These are phyloP conservation scores for Pollenia labialis DNA, from an alignment of 2,888 invertebrate species.

Conservation along the genomic window DNA sequence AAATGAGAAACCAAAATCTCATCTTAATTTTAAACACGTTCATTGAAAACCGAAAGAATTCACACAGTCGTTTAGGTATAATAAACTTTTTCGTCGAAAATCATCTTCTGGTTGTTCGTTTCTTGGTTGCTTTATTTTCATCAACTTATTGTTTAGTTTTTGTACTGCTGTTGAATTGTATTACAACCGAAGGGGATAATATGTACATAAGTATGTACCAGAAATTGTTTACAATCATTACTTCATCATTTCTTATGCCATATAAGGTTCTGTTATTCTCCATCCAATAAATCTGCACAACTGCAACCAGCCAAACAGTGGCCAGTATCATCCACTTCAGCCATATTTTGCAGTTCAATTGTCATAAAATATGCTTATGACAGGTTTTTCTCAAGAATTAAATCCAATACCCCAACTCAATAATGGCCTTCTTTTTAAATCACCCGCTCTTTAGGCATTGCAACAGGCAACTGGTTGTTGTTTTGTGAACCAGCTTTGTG, in stretches of 20 bases:
- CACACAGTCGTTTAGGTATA: slow-evolving; percentile 66
- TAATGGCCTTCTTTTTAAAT: slow-evolving; percentile 21
- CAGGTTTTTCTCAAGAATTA: slow-evolving; percentile 66
- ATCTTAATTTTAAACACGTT: slow-evolving; percentile 70
- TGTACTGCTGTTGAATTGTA: slow-evolving; percentile 26
- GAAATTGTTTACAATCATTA: slow-evolving; percentile 58
- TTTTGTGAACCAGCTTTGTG: neutral
- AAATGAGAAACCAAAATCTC: slow-evolving; percentile 34
- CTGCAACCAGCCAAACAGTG: slow-evolving; percentile 45
- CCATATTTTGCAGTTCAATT: slow-evolving; percentile 26
- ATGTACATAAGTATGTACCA: slow-evolving; percentile 32
- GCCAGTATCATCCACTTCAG: slow-evolving; percentile 27
- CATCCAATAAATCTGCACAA: slow-evolving; percentile 62
- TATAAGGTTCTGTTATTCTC: slow-evolving; percentile 55
- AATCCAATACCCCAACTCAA: slow-evolving; percentile 51
- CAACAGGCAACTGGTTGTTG: slow-evolving; percentile 25
- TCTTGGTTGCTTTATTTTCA: slow-evolving; percentile 5
- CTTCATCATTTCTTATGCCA: slow-evolving; percentile 65
- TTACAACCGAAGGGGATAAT: slow-evolving; percentile 24
- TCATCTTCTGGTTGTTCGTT: slow-evolving; percentile 1
- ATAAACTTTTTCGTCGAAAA: slow-evolving; percentile 33
- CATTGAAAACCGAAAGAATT: slow-evolving; percentile 68
- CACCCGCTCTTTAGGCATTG: slow-evolving; percentile 45
- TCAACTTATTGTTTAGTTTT: neutral
- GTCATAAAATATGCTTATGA: slow-evolving; percentile 65